These are phyloP conservation scores for Sarcophaga carnaria DNA, from an alignment of 2,888 invertebrate genomes.

Conservation along the genomic window DNA sequence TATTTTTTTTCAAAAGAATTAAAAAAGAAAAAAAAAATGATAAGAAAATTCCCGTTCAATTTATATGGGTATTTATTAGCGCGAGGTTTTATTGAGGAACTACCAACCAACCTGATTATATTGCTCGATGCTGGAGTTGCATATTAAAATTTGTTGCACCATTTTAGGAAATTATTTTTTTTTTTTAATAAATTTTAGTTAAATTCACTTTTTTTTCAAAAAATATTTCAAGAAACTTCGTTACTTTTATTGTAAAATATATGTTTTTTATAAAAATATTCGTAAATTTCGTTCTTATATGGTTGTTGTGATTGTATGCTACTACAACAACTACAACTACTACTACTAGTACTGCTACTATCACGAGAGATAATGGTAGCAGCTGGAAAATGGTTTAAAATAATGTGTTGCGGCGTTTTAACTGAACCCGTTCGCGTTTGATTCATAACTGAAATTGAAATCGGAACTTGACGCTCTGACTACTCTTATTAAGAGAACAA, in stretches of 20 bases:
- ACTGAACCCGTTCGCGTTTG: constrained; percentile 63
- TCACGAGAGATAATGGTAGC: neutral
- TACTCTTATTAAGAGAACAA: constrained; percentile 1
- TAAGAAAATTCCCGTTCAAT: too few species aligned
- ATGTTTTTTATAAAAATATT: constrained; percentile 5
- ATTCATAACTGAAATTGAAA: constrained; percentile 65
- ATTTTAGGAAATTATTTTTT: constrained; percentile 43
- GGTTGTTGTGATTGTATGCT: neutral
- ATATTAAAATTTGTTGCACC: constrained; percentile 69
- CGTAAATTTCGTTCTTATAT: neutral
- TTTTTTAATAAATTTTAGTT: neutral
- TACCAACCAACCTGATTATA: constrained; percentile 68
- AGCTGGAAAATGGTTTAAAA: neutral
- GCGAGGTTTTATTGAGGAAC: neutral
- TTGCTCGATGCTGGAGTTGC: constrained; percentile 70
- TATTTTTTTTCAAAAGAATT: constrained; percentile 3
- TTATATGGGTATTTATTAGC: too few species aligned
- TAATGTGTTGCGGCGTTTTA: neutral
- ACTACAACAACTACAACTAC: neutral
- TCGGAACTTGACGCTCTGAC: constrained; percentile 55
- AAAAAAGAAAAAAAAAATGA: too few species aligned
- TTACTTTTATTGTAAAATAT: neutral
- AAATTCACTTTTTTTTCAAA: neutral
- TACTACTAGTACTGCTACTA: neutral
- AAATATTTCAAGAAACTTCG: neutral